Base-by-base conservation (phyloP, 1,140 invertebrate genomes). In the Hycleus phaleratus region DNA sequence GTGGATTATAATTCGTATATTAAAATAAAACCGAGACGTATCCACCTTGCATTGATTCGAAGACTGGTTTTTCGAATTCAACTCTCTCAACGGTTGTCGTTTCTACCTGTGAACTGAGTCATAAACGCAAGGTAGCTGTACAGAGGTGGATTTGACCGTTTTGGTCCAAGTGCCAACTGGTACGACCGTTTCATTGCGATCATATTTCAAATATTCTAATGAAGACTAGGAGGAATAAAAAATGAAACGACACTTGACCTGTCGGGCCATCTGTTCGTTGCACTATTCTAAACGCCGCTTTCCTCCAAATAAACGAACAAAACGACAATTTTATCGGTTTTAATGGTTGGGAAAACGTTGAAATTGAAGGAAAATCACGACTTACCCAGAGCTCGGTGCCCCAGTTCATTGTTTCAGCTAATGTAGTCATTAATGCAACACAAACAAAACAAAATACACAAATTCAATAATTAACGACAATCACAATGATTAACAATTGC, bases 381-480 rank as follows among this genome's bases (percentile, higher is more conserved):
- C 78, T 79, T 68, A 80, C 79, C 79, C 79, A 80, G 69, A 80
- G 73, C 71, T 80, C 78, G 65, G 73, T 79, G 67, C 79, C 79
- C 79, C 79, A 80, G 77, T 78, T 80, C 77, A 80, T 79, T 69
- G 72, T 79, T 70, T 65, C 60, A 38, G 58, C 62, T 65, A 67
- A 46, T 45, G 62, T 60, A 49, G 59, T 58, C 46, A 46, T 58
- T 60, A 64, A 55, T 58, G 1, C 4, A 32, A 32, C 32, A 32
- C 32, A 32, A 18, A 18, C 18, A 18, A 32, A 32, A 32, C 58
- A 50, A 49, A 54, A 26, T 49, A 38, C 32, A 50, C 47, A 47
- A 51, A 58, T 43, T 38, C 26, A 47, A 59, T 58, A 62, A 58
- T 63, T 39, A 67, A 65, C 51, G 26, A 58, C 65, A 65, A 61